Conservation (phyloP, 2,888 invertebrate genomes). For the Plebejus argus region DNA sequence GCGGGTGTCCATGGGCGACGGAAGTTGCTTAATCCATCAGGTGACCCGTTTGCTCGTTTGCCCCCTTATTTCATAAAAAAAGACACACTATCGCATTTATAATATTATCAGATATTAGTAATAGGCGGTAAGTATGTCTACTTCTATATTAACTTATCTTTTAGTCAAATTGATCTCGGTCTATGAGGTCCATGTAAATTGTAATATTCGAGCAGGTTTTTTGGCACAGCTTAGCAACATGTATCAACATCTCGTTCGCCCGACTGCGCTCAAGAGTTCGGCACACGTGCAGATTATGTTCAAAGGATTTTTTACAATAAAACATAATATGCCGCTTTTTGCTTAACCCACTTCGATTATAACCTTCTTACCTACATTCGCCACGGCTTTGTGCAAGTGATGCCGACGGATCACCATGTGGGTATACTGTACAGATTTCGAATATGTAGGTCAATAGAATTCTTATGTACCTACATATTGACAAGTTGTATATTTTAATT, state of each 20-base stretch:
- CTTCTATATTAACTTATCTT: no score
- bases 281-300: slow-evolving; percentile 76
- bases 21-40: no score
- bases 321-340: slow-evolving; percentile 79
- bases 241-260: slow-evolving; percentile 50
- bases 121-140: no score
- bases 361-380: slow-evolving; percentile 81
- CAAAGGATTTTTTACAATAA: slow-evolving; percentile 77
- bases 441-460: background rate
- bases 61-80: no score
- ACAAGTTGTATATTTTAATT: no score
- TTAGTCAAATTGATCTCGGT: background rate
- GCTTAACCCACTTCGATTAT: slow-evolving; percentile 81
- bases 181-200: background rate
- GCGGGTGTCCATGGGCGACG: no score
- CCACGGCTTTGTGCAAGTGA: slow-evolving; percentile 66
- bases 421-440: background rate
- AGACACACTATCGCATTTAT: no score
- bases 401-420: slow-evolving; percentile 51
- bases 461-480: background rate
- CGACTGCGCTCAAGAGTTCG: slow-evolving; percentile 55
- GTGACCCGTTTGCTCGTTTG: no score
- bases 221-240: slow-evolving; percentile 24
- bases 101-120: no score
- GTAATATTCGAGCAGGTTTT: background rate